Conservation (phyloP, 2,113 vertebrate genomes). For the Pterocles orientalis region DNA sequence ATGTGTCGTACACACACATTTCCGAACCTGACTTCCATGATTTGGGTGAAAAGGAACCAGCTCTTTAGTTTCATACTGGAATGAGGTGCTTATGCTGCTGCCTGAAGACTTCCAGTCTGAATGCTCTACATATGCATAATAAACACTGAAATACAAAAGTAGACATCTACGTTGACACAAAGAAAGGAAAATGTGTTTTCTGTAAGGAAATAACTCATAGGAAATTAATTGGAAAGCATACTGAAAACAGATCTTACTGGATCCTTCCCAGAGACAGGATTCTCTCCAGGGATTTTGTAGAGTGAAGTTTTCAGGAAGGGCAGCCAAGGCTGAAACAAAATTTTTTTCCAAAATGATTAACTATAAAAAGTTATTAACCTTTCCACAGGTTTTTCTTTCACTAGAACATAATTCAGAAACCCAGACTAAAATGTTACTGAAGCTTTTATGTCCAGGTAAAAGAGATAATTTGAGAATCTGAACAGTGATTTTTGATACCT, state of each 20-base stretch:
- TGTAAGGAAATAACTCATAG: not conserved
- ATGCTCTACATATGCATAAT: not conserved
- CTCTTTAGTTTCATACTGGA: not conserved
- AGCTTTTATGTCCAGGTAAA: not conserved
- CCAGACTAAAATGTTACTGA: not conserved
- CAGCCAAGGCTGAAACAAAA: not conserved
- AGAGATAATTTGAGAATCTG: not conserved
- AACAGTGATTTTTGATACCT: not conserved
- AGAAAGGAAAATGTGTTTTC: not conserved
- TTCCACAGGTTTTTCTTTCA: not conserved
- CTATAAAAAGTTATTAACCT: not conserved
- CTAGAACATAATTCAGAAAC: not conserved
- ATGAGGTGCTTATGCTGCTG: not conserved
- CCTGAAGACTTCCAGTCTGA: not conserved
- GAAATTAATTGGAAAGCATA: not conserved
- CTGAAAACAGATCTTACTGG: not conserved
- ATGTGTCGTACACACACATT: not conserved
- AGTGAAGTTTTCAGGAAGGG: not conserved
- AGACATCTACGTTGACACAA: not conserved
- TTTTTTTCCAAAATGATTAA: not conserved
- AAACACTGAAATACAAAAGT: not conserved
- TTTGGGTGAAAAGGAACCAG: not conserved
- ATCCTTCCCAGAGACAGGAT: not conserved
- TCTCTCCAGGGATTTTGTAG: not conserved
- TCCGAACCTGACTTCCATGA: not conserved